phyloP scores from a whole-genome alignment of 2,113 vertebrate species.

The Coptodon bakossiorum region DNA sequence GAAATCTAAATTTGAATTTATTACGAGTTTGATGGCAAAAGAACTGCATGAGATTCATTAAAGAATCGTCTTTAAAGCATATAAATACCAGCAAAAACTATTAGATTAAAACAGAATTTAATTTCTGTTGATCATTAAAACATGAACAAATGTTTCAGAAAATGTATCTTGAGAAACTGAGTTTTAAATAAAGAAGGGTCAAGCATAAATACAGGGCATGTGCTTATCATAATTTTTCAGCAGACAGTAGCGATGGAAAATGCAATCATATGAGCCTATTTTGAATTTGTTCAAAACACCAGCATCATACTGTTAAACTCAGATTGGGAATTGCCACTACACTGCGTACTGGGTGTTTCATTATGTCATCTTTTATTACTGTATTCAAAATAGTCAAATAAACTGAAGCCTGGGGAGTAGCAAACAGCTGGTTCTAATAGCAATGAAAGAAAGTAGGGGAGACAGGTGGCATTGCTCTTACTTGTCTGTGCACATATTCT shows the following conservation, averaged over 20 bases:
- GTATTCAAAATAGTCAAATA: conserved; percentile 45
- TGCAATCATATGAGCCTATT: neutral
- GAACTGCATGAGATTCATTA: neutral
- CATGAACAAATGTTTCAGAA: neutral
- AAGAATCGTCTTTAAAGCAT: neutral
- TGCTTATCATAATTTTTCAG: conserved; percentile 17
- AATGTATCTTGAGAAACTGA: neutral
- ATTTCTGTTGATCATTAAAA: neutral
- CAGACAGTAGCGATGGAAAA: conserved; percentile 2
- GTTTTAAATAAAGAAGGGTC: neutral
- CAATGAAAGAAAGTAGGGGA: conserved; percentile 36
- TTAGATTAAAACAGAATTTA: neutral
- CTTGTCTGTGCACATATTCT: conserved; percentile 47
- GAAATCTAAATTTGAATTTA: neutral
- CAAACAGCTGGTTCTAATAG: conserved; percentile 51
- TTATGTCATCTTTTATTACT: conserved; percentile 53
- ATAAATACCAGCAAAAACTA: neutral
- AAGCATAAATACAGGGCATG: neutral
- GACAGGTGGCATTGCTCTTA: conserved; percentile 36
- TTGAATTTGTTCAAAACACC: conserved; percentile 7
- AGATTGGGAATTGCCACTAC: conserved; percentile 15
- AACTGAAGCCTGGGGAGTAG: conserved; percentile 41
- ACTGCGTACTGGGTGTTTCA: conserved; percentile 20
- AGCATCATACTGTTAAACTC: conserved; percentile 30
- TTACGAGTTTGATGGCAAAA: neutral